Percentiles rank a stretch among this genome's conserved stretches.
Evolutionary conservation across 2,113 vertebrate species (phyloP).

Genomic region (Cottus gobio): DNA sequence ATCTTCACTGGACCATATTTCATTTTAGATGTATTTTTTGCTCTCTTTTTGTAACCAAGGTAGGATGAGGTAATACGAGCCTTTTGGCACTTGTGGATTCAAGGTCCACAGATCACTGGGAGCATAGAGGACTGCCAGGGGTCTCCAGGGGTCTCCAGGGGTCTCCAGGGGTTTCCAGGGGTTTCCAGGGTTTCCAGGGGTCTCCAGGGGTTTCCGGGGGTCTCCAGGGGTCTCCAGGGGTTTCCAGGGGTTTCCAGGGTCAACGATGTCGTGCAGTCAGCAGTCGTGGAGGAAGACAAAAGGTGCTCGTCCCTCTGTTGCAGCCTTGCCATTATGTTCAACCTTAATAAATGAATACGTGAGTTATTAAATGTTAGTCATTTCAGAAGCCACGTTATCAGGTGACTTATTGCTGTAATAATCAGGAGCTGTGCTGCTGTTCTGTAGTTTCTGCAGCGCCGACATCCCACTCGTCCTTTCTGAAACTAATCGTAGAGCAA

Average conservation of each 20-base stretch:
- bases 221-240: slow-evolving; percentile 69
- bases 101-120: slow-evolving; percentile 34
- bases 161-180: too few species aligned
- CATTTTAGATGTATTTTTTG: background rate
- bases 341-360: background rate
- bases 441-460: background rate
- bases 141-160: too few species aligned
- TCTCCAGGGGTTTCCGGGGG: too few species aligned
- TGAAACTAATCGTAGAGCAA: background rate
- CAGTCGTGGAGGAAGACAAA: background rate
- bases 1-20: background rate
- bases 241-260: slow-evolving; percentile 68
- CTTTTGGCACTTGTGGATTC: slow-evolving; percentile 14
- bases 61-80: slow-evolving; percentile 53
- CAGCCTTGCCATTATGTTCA: background rate
- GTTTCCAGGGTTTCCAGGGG: slow-evolving; percentile 70
- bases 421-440: background rate
- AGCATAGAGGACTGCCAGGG: slow-evolving; percentile 48
- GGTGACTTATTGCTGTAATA: background rate
- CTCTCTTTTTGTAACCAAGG: background rate
- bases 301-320: background rate
- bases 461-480: background rate
- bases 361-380: slow-evolving; percentile 1
- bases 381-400: background rate
- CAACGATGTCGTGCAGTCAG: slow-evolving; percentile 46